Evolutionary conservation across 2,113 vertebrate genomes (phyloP), one percentile per base, ranked within the genome.

Genomic region (Lutjanus erythropterus): DNA sequence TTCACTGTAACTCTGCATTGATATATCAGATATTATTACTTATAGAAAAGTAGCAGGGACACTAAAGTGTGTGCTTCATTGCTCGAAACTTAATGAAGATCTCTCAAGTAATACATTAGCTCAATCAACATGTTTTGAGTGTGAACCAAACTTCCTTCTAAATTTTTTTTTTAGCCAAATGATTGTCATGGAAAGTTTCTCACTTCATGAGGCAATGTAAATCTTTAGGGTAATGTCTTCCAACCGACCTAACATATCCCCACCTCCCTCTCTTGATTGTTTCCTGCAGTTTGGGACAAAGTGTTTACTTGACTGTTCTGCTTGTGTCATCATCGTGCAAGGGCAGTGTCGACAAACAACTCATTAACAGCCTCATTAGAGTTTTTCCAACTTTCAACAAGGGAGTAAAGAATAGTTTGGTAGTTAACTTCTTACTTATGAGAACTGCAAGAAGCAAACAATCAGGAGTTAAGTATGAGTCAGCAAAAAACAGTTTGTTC

Each of bases 301-400:
- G 35, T 89, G 72, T 85, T 83, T 83, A 60, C 59, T 59, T 65
- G 33, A 49, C 41, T 78, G 46, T 35, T 82, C 14, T 61, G 21
- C 37, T 58, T 74, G 58, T 87, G 73, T 88, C 86, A 86, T 90
- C 86, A 88, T 80, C 72, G 50, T 65, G 25, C 58, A 27, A 15
- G 16, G 75, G 58, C 77, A 77, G 27, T n/a, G 71, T 71, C 62
- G 39, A 91, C 84, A 89, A 88, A 89, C 77, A 91, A 21, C 75
- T 92, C 82, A 90, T 92, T 91, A 91, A 78, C 74, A 55, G 53
- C 42, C 81, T 88, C 85, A 84, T 88, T 83, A 89, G 65, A 73
- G 35, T 23, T 70, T 35, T 75, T 76, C 0, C 46, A 29, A 19
- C 11, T 33, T 70, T 71, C 75, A 80, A 29, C 88, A 14, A 47